These are phyloP conservation scores for Allophyes oxyacanthae DNA, from an alignment of 2,888 invertebrate genomes.

Conservation along the genomic window DNA sequence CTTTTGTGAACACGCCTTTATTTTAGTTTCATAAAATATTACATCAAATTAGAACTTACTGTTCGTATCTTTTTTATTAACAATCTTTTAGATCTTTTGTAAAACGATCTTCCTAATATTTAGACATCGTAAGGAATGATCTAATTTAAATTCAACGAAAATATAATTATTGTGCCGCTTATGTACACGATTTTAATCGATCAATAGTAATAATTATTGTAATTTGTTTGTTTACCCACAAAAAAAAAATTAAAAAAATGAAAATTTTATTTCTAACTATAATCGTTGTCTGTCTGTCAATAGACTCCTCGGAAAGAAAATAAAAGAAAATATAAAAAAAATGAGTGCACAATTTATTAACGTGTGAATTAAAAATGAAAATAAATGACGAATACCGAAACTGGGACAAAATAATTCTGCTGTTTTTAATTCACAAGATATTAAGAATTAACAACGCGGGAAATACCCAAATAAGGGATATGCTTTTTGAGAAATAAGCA, in stretches of 20 bases:
- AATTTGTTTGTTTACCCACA: too few species aligned
- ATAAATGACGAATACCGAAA: conserved; percentile 20
- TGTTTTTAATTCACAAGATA: conserved; percentile 13
- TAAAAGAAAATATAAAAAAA: too few species aligned
- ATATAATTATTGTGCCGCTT: conserved; percentile 14
- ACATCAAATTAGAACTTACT: conserved; percentile 32
- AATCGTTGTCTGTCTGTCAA: too few species aligned
- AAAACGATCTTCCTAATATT: conserved; percentile 37
- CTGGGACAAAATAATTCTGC: not conserved
- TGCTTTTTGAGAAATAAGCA: conserved; percentile 26
- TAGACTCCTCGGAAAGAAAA: too few species aligned
- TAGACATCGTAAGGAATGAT: conserved; percentile 23
- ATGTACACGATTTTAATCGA: conserved; percentile 24
- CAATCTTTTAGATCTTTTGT: not conserved
- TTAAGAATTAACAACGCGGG: conserved; percentile 40
- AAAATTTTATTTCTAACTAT: too few species aligned
- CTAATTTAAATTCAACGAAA: conserved; percentile 26
- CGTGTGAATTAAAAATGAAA: too few species aligned
- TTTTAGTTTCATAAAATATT: conserved; percentile 29
- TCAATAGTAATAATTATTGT: not conserved
- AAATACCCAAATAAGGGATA: conserved; percentile 15
- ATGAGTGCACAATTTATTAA: too few species aligned
- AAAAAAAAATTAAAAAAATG: too few species aligned
- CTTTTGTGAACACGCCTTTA: conserved; percentile 44
- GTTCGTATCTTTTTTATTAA: conserved; percentile 26